Evolutionary conservation across 30 jellyfish, hydroid and myxozoan species (phyloP).

Genomic region (Turritopsis dohrnii): DNA sequence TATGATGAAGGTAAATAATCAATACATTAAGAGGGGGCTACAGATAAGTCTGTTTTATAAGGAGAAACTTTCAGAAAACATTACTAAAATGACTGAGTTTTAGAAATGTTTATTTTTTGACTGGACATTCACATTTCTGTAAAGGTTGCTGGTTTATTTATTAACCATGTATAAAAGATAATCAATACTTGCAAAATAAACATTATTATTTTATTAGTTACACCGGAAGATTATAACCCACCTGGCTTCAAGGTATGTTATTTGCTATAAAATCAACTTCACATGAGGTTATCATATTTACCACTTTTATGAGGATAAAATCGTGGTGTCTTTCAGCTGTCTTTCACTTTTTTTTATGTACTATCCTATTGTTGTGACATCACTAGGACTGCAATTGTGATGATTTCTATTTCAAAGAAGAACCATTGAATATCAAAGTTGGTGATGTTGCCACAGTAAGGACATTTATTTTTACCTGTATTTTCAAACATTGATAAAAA

Average conservation of each 20-base stretch:
- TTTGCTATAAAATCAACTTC: too few relatives aligned
- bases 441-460: slow-evolving; percentile 89
- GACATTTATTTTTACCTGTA: neutral
- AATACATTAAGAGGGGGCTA: neutral
- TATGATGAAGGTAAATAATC: slow-evolving; percentile 68
- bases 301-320: neutral
- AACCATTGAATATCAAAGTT: slow-evolving; percentile 73
- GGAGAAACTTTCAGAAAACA: too few relatives aligned
- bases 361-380: neutral
- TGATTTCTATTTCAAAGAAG: slow-evolving; percentile 54
- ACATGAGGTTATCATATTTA: too few relatives aligned
- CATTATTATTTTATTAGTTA: slow-evolving; percentile 31
- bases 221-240: slow-evolving; percentile 84
- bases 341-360: neutral
- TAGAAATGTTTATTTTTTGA: neutral
- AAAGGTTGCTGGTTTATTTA: neutral
- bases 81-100: too few relatives aligned
- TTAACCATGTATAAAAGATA: neutral
- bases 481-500: too few relatives aligned
- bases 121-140: neutral
- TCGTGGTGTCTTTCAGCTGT: neutral
- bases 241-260: slow-evolving; percentile 95
- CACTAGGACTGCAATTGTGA: slow-evolving; percentile 59
- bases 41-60: neutral
- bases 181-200: too few relatives aligned